Evolutionary conservation across 2,797 vertebrate species (phyloP).

Genomic region (Helostoma temminkii): DNA sequence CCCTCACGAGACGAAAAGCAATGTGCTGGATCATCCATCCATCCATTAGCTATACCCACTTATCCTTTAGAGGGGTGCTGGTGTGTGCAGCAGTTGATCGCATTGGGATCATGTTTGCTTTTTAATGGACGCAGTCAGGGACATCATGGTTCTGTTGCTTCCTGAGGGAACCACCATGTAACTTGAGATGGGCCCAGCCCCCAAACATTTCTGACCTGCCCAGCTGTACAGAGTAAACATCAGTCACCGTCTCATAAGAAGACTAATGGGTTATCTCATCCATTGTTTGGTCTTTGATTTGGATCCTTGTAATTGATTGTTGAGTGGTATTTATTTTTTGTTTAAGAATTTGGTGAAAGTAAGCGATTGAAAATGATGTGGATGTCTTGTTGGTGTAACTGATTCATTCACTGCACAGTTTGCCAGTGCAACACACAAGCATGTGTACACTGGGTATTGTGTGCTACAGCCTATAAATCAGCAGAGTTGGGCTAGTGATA

Average conservation of each 20-base stretch:
- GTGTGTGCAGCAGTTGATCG: slow-evolving; percentile 3
- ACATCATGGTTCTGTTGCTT: slow-evolving; percentile 64
- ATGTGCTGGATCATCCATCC: slow-evolving; percentile 75
- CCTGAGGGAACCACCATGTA: slow-evolving; percentile 74
- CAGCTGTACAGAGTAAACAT: slow-evolving; percentile 49
- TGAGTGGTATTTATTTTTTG: background rate
- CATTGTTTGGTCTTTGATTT: background rate
- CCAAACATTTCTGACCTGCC: slow-evolving; percentile 46
- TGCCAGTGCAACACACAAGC: slow-evolving; percentile 32
- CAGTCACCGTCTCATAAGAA: slow-evolving; percentile 9
- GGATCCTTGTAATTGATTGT: background rate
- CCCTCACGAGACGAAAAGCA: slow-evolving; percentile 75
- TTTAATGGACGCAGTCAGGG: slow-evolving; percentile 73
- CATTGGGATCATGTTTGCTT: slow-evolving; percentile 80
- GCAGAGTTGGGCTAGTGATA: slow-evolving; percentile 18
- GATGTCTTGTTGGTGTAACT: slow-evolving; percentile 6
- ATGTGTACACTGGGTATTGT: slow-evolving; percentile 16
- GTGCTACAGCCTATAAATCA: slow-evolving; percentile 44
- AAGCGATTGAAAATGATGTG: accelerated
- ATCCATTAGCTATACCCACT: background rate
- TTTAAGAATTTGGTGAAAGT: slow-evolving; percentile 2
- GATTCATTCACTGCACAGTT: slow-evolving; percentile 17
- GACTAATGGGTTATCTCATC: slow-evolving; percentile 2
- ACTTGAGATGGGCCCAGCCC: slow-evolving; percentile 63
- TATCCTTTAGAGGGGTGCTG: background rate